Base-by-base conservation (phyloP, 1,140 invertebrate species). In the Rhyzopertha dominica region DNA sequence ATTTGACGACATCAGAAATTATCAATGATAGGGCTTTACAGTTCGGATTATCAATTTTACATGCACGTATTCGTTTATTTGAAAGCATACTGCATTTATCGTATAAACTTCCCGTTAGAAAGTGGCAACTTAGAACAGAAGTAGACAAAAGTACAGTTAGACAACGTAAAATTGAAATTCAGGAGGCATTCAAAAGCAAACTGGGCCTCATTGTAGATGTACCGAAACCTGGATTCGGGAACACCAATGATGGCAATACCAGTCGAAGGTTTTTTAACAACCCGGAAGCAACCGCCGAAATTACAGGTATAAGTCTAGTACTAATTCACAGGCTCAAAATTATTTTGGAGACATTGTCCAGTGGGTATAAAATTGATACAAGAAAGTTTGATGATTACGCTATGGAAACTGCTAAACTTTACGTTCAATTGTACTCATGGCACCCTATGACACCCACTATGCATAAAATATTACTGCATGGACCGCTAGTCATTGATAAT, bases 61-160 rank as follows among this genome's bases (percentile, higher is more conserved):
- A 69, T 47, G 55, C 56, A n/a, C 43, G 66, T 47, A 68, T 69
- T 31, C 26, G 61, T 22, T 53, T 68, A 42, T 69, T 69, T 49
- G 62, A 70, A 51, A 59, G 37, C 35, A 35, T 66, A 19, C 39
- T 69, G 12, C 60, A 67, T 44, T 18, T 68, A 36, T 44, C 57
- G n/a, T 65, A 68, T 43, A 64, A 57, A 48, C 34, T 65, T 12
- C 40, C 45, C 9, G 28, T 62, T 9, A 54, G 57, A 51, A 62
- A 65, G 37, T 64, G 48, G 50, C 50, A 55, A 41, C 39, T 48
- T 14, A 38, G 48, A 23, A 47, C 41, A 17, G 34, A 53, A 43
- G 26, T 26, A 26, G 50, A 52, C 43, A 58, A 53, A 51, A 10
- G 2, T 12, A 39, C 47, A n/a, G 43, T 46, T 22, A 35, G 49